Evolutionary conservation across 2,797 vertebrate species (phyloP), one percentile per base, ranked within the genome.

Genomic region (Apodemus agrarius): DNA sequence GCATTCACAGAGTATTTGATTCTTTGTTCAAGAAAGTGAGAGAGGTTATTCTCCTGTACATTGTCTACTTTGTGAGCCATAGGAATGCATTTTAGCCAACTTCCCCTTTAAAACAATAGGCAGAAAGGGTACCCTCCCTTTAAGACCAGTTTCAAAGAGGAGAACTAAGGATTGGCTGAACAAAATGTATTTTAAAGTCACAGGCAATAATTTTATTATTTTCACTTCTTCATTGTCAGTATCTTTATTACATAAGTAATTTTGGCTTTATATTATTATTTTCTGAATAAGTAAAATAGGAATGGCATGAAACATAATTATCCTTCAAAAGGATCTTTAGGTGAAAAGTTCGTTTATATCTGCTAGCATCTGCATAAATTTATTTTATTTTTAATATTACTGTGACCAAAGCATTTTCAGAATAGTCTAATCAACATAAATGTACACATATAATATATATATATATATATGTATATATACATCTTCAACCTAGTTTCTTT

Each of bases 301-400:
- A 95, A 95, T 89, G 29, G 8, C 46, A 76, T 61, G 59, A 95
- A 87, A 83, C 6, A 69, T 31, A 90, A 61, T 81, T 1, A 46
- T 75, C 49, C 21, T 94, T 95, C 34, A 79, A 82, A 85, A 89
- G 75, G 43, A 65, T 90, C 88, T 89, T 86, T 88, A 92, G 52
- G 19, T 37, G 76, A n/a, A 21, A 91, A 59, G 26, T 78, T 95
- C 21, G 90, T 78, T 95, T 59, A 46, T 91, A 86, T 78, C 19
- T 87, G 24, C 14, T 94, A 76, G 26, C 17, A n/a, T 81, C 72
- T 90, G n/a, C 43, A 22, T 54, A 79, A 82, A 88, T 90, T 96
- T 76, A 14, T 24, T 91, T 93, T 95, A 80, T 91, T 86, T 94
- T 90, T 40, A 86, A 94, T 91, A 65, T 89, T 81, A 40, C 46